Percentiles rank a stretch among this genome's conserved stretches.
These are phyloP conservation scores for Channallabes apus DNA, from an alignment of 2,797 vertebrate genomes.

Conservation along the genomic window DNA sequence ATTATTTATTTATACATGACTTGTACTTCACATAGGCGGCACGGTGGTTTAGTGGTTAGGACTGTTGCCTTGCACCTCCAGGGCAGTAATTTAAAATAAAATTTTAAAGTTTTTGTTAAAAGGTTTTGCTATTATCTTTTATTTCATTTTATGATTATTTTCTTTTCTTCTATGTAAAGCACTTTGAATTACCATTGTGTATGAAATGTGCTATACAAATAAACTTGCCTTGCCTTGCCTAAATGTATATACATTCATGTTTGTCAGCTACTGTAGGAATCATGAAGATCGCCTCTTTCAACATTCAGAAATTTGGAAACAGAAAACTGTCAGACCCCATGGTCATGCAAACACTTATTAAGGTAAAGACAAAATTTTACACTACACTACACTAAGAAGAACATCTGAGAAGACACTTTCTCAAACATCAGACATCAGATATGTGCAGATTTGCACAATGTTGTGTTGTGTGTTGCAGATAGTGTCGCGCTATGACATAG, in stretches of 20 bases:
- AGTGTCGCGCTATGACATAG: conserved; percentile 76
- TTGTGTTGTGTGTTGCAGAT: conserved; percentile 63
- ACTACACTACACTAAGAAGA: not conserved
- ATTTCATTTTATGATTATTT: too few relatives aligned
- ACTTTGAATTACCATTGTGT: too few relatives aligned
- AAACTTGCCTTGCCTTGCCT: too few relatives aligned
- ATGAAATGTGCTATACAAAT: too few relatives aligned
- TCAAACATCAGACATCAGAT: not conserved
- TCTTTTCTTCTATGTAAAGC: too few relatives aligned
- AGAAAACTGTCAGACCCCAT: conserved; percentile 69
- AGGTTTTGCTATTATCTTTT: too few relatives aligned
- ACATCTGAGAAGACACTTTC: not conserved
- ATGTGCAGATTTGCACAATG: not conserved
- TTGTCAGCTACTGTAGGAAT: conserved; percentile 49
- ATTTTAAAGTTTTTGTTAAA: too few relatives aligned
- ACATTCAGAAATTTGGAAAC: conserved; percentile 75
- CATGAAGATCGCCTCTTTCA: conserved; percentile 80
- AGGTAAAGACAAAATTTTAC: conserved; percentile 69
- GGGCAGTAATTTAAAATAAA: too few relatives aligned
- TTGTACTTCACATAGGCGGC: not conserved
- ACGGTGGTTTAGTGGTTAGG: too few relatives aligned
- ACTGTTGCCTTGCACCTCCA: too few relatives aligned
- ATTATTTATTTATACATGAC: not conserved
- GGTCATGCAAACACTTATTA: conserved; percentile 60
- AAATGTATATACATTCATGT: not conserved